Evolutionary conservation across 2,113 vertebrate genomes (phyloP), one percentile per base, ranked within the genome.

Genomic region (Podocnemis expansa): DNA sequence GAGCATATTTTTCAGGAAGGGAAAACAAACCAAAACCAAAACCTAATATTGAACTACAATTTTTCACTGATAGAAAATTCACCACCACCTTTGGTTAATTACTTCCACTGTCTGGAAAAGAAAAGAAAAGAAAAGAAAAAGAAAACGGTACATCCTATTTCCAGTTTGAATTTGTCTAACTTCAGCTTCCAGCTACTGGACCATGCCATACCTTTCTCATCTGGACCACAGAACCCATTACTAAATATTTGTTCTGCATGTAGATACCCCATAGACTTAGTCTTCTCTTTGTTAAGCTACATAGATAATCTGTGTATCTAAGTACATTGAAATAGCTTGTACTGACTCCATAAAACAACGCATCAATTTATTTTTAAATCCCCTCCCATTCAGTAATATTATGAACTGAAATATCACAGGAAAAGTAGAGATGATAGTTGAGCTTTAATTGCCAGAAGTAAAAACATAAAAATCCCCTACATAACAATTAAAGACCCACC

Each of bases 401-500:
- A 96, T 94, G 83, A 93, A 11, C 73, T 85, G 31, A 83, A 80
- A 75, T 14, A 94, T 84, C 88, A 80, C 75, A 97, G 93, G 84
- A 52, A 82, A 91, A 78, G 49, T 25, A 93, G 63, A 92, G 56
- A 92, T 81, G 43, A 91, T 22, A 93, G 56, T 21, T 9, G 2
- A 89, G 43, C 56, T 90, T 58, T 89, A 93, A 95, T 89, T 96
- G 89, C 56, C 41, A 3, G 31, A 89, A 91, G 67, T 76, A 87
- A 90, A 79, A 86, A 5, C 56, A 79, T 13, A 78, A 56, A 56
- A 12, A 7, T 13, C 49, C 11, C 49, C 49, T 12, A 75, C 51
- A 93, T 17, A 92, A 56, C 90, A 96, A 94, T 83, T 87, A 78
- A 96, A 95, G 93, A 94, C 78, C 41, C 93, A 49, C 24, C 29